Base-by-base conservation (phyloP, 1,140 invertebrate genomes). In the Argopecten irradians region DNA sequence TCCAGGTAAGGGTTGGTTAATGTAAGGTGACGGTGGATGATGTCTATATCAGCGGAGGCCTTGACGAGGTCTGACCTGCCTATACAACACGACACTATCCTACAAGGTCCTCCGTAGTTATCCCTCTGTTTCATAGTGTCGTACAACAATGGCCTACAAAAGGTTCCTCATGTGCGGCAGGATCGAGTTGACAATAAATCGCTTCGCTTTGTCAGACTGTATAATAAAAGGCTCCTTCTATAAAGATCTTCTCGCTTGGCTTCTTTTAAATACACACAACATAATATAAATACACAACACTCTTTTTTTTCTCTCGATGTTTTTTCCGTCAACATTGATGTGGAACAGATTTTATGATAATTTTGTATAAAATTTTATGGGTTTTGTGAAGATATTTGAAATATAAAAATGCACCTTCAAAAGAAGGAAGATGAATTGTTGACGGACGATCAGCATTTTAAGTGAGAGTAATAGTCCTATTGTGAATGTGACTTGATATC, bases 301-400 rank as follows among this genome's bases (percentile, higher is more conserved):
- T 71, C 55, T 71, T 19, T 46, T 16, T 46, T 71, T n/a, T 71
- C 13, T 71, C 36, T 28, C 55, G 22, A n/a, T 71, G 55, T 71
- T 71, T 71, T 71, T 55, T 71, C 55, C 55, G 55, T 71, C 55
- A 28, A 71, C 55, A 71, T 5, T 71, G 55, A 71, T n/a, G 28
- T 71, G 22, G 55, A 71, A 28, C n/a, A 28, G 55, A 71, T 71
- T 28, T 71, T 71, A 71, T n/a, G 55, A 71, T 71, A 71, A 71
- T 71, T 71, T 71, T 28, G 55, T 71, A 71, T 71, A 71, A 71
- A 71, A 71, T 71, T 71, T 71, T 71, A 71, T 71, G 55, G 55
- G 55, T 71, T 71, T 71, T 71, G 55, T 71, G 14, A n/a, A 46
- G 43, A 46, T 46, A 28, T 71, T 71, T 71, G 55, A 71, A 71